Evolutionary conservation across 2,888 invertebrate genomes (phyloP).

Genomic region (Philereme vetulata): DNA sequence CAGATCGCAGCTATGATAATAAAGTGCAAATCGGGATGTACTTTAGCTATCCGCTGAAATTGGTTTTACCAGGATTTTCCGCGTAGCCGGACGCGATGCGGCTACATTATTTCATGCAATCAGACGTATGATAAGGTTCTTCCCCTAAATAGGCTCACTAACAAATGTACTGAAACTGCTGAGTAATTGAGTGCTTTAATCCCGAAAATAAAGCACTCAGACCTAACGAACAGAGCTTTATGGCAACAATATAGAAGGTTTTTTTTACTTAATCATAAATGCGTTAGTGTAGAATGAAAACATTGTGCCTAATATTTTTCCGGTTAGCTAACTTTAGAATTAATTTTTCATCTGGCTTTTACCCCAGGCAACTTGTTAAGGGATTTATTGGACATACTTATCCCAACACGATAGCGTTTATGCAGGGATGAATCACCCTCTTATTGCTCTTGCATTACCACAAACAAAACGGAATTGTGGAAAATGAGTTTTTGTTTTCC

Average conservation of each 20-base stretch:
- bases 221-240: no score
- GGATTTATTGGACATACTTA: conserved; percentile 33
- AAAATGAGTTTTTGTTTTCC: conserved; percentile 59
- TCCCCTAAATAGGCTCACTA: no score
- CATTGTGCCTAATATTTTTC: no score
- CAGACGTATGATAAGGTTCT: conserved; percentile 5
- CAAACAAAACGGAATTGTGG: conserved; percentile 59
- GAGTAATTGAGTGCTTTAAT: no score
- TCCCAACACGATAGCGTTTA: conserved; percentile 57
- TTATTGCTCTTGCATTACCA: conserved; percentile 68
- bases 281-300: no score
- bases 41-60: conserved; percentile 47
- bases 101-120: conserved; percentile 46
- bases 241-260: no score
- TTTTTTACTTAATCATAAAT: no score
- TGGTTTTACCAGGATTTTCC: conserved; percentile 62
- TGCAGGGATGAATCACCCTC: conserved; percentile 55
- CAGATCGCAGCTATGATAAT: conserved; percentile 37
- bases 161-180: no score
- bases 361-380: conserved; percentile 14
- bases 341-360: conserved; percentile 4
- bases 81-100: conserved; percentile 50
- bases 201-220: no score
- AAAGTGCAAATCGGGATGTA: conserved; percentile 34
- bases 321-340: background rate